Percentiles rank a stretch among this genome's conserved stretches.
Conservation (phyloP, 2,888 invertebrate species). For the Ommatoiulus sabulosus region DNA sequence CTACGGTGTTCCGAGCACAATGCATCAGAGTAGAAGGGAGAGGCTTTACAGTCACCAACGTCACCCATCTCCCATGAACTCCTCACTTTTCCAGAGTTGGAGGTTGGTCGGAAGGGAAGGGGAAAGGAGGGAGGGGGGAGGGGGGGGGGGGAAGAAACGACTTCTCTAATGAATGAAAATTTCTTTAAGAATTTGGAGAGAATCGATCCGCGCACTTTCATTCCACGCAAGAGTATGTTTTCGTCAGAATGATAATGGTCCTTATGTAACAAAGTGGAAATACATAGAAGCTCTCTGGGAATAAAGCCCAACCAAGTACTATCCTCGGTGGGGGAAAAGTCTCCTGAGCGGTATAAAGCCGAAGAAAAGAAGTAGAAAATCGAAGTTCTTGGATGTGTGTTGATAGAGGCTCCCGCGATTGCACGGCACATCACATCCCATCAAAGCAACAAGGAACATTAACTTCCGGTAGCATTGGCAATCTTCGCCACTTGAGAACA, state of each 20-base stretch:
- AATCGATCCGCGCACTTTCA: slow-evolving; percentile 11
- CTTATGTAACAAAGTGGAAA: slow-evolving; percentile 34
- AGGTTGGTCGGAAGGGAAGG: background rate
- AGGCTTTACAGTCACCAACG: too few species aligned
- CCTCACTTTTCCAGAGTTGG: too few species aligned
- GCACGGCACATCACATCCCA: slow-evolving; percentile 34
- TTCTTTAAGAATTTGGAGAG: slow-evolving; percentile 12
- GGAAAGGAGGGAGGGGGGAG: too few species aligned
- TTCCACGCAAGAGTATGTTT: slow-evolving; percentile 18
- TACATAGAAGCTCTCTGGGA: slow-evolving; percentile 20
- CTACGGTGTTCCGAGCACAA: too few species aligned
- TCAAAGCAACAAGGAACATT: slow-evolving; percentile 34
- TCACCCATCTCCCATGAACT: too few species aligned
- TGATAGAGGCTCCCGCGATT: slow-evolving; percentile 28
- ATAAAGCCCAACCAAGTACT: slow-evolving; percentile 23
- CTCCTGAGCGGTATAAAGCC: slow-evolving; percentile 13
- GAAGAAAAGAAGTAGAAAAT: slow-evolving; percentile 18
- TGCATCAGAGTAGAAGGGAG: too few species aligned
- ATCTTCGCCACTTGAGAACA: slow-evolving; percentile 34
- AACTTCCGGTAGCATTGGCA: slow-evolving; percentile 34
- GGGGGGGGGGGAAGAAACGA: background rate
- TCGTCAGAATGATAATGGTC: slow-evolving; percentile 34
- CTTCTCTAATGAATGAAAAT: slow-evolving; percentile 24
- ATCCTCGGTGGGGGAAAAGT: background rate
- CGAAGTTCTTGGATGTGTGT: slow-evolving; percentile 27